Evolutionary conservation across 2,888 invertebrate species (phyloP).

Genomic region (Eristalinus sepulchralis): DNA sequence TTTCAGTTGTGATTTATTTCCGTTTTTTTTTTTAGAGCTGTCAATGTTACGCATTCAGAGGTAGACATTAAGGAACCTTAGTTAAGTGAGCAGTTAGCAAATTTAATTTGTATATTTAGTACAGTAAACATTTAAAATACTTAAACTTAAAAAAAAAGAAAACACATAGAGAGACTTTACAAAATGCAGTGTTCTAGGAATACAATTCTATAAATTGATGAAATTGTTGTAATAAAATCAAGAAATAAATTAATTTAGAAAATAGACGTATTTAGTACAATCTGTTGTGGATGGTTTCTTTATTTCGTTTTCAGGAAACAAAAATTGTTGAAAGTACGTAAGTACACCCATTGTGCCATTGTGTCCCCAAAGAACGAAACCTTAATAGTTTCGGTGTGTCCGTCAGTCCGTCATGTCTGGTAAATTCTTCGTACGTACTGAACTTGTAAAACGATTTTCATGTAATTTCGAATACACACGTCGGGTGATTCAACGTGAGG

Average conservation of each 20-base stretch:
- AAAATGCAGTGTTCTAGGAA: slow-evolving; percentile 50
- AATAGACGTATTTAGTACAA: slow-evolving; percentile 66
- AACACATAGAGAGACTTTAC: slow-evolving; percentile 57
- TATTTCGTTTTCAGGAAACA: background rate
- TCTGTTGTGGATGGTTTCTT: background rate
- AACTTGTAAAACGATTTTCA: no score
- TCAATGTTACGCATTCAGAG: slow-evolving; percentile 23
- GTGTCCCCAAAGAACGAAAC: no score
- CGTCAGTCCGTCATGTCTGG: no score
- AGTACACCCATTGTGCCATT: no score
- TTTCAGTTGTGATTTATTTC: background rate
- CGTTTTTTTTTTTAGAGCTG: background rate
- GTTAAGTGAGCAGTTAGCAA: slow-evolving; percentile 36
- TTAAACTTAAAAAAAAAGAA: slow-evolving; percentile 4
- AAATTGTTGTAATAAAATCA: slow-evolving; percentile 56
- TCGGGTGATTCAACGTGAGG: no score
- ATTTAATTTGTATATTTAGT: slow-evolving; percentile 58
- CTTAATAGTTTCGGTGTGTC: no score
- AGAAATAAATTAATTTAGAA: slow-evolving; percentile 50
- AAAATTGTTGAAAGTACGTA: background rate
- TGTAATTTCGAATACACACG: no score
- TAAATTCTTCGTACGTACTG: no score
- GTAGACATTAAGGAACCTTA: slow-evolving; percentile 9
- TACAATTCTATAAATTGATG: slow-evolving; percentile 56
- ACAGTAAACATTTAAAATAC: slow-evolving; percentile 21